Conservation (phyloP, 2,797 vertebrate genomes). For the Simalia tracyae region DNA sequence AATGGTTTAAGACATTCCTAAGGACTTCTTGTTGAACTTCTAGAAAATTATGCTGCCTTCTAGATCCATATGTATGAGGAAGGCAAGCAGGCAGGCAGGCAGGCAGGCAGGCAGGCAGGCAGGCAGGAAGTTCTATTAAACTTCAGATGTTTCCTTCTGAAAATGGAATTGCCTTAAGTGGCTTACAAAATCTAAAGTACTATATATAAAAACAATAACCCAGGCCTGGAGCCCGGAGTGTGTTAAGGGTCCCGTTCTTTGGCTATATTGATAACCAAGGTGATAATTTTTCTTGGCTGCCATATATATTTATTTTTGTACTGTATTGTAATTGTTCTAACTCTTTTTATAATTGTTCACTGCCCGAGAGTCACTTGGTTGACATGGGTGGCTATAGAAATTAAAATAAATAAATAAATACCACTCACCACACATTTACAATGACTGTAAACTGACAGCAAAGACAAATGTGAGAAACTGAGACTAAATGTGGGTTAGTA, state of each 20-base stretch:
- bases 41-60: not conserved
- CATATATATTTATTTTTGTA: no score
- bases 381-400: no score
- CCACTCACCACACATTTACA: not conserved
- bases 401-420: no score
- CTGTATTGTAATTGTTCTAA: no score
- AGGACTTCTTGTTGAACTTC: not conserved
- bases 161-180: not conserved
- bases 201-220: not conserved
- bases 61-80: conserved; percentile 1
- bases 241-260: no score
- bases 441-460: not conserved
- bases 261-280: no score
- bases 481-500: not conserved
- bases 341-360: no score
- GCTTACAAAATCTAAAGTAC: not conserved
- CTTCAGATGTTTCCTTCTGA: not conserved
- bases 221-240: no score
- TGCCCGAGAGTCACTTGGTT: no score
- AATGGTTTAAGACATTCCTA: not conserved
- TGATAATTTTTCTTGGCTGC: no score
- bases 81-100: no score
- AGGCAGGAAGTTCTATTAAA: not conserved
- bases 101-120: not conserved
- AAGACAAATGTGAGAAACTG: not conserved